Base-by-base conservation (phyloP, 23 tunicate species). In the Botrylloides violaceus region DNA sequence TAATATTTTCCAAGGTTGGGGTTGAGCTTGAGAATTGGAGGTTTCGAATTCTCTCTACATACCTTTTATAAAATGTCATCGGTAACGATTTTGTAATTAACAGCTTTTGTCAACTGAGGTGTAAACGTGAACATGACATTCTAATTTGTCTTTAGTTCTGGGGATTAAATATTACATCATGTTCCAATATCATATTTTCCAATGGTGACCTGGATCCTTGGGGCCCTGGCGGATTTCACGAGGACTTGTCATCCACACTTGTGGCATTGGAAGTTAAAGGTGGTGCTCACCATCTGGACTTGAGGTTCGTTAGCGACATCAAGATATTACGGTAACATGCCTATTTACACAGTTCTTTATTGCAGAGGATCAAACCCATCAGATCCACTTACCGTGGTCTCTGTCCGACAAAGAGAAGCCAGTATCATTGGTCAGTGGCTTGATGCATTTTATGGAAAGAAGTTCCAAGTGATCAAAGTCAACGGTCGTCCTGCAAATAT, bases 121-220 rank as follows among this genome's bases (percentile, higher is more conserved):
- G n/a, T n/a, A n/a, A n/a, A n/a, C n/a, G n/a, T n/a, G n/a, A n/a
- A n/a, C n/a, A n/a, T n/a, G n/a, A n/a, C n/a, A n/a, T n/a, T n/a
- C n/a, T n/a, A n/a, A n/a, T n/a, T n/a, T n/a, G n/a, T n/a, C n/a
- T n/a, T n/a, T 29, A 90, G 97, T 90, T 76, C 47, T 90, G 97
- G 97, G 76, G 81, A 6, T 84, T 76, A 34, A 43, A 83, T 28
- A 21, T 90, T 29, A 50, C 80, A 12, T 65, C 73, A 19, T 80
- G 89, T 3, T 58, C 79, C 34, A 90, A 90, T 81, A 90, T 90
- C 30, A 95, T 95, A 24, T 95, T 95, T 70, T 95, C 99, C 29
- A 95, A 95, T 60, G 99, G 99, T 49, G 99, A 95, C 65, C 37
- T 95, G 0, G 99, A 95, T 68, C 99, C 99, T 7, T 95, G 99